Conservation (phyloP, 2,113 vertebrate species). For the Phaethon lepturus region DNA sequence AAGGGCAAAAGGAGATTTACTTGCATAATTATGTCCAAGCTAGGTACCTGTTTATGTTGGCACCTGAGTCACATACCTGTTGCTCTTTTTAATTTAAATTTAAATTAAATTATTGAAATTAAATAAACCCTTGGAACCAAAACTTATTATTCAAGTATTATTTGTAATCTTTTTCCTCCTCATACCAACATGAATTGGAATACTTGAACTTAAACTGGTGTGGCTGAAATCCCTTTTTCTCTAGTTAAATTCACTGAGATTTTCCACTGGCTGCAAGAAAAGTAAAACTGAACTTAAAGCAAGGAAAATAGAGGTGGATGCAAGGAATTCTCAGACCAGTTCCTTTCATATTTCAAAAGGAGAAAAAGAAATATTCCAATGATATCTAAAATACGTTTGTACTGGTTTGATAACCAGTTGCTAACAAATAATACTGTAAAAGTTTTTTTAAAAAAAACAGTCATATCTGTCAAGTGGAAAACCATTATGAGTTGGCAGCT, state of each 20-base stretch:
- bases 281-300: neutral
- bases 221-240: neutral
- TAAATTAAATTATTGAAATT: slow-evolving; percentile 1
- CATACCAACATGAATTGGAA: neutral
- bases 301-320: neutral
- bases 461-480: neutral
- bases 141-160: slow-evolving; percentile 3
- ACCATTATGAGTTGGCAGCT: neutral
- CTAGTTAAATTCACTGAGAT: neutral
- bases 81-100: neutral
- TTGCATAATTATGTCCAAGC: neutral
- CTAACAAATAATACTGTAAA: neutral
- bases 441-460: neutral
- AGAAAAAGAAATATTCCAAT: neutral
- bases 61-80: neutral
- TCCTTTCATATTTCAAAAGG: neutral
- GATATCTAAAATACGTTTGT: neutral
- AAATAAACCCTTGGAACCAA: neutral
- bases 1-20: neutral
- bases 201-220: neutral
- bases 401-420: neutral
- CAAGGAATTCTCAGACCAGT: neutral
- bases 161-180: neutral
- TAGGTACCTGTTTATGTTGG: neutral
- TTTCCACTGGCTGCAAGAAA: neutral